A percentile compares a stretch with the other conserved stretches of the same genome.
Conservation (phyloP, 2,113 vertebrate species). For the Oreochromis niloticus region DNA sequence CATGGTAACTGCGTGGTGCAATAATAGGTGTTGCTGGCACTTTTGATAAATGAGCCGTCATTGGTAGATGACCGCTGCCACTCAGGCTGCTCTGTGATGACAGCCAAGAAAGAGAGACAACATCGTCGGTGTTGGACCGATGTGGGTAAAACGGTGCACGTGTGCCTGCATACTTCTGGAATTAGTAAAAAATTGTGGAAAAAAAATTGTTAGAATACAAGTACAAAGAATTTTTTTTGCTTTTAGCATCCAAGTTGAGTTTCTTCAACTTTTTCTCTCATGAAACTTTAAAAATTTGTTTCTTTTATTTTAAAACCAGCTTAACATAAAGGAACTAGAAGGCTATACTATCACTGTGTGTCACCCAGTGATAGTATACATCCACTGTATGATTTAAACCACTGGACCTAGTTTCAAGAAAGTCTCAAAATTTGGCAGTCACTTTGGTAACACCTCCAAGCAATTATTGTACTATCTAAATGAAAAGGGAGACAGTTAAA, state of each 20-base stretch:
- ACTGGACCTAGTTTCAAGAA: background rate
- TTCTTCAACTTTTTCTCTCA: background rate
- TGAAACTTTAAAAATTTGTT: background rate
- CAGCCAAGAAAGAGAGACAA: conserved; percentile 35
- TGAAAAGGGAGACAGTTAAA: background rate
- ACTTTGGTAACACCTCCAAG: background rate
- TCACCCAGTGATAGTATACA: background rate
- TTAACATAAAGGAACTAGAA: background rate
- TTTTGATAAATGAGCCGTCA: conserved; percentile 66
- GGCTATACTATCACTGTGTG: background rate
- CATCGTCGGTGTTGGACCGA: conserved; percentile 19
- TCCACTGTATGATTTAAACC: background rate
- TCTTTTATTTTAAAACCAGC: background rate
- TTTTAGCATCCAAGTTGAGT: background rate
- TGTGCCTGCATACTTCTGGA: background rate
- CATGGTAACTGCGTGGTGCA: conserved; percentile 43
- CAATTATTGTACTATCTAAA: background rate
- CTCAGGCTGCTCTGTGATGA: conserved; percentile 35
- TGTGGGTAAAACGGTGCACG: background rate
- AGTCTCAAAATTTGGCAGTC: background rate
- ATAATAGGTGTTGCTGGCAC: conserved; percentile 37
- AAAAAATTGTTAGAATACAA: background rate
- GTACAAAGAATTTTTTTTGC: background rate
- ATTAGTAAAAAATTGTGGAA: background rate
- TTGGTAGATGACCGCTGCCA: conserved; percentile 62